Evolutionary conservation across 2,113 vertebrate genomes (phyloP).

Genomic region (Lepus timidus): DNA sequence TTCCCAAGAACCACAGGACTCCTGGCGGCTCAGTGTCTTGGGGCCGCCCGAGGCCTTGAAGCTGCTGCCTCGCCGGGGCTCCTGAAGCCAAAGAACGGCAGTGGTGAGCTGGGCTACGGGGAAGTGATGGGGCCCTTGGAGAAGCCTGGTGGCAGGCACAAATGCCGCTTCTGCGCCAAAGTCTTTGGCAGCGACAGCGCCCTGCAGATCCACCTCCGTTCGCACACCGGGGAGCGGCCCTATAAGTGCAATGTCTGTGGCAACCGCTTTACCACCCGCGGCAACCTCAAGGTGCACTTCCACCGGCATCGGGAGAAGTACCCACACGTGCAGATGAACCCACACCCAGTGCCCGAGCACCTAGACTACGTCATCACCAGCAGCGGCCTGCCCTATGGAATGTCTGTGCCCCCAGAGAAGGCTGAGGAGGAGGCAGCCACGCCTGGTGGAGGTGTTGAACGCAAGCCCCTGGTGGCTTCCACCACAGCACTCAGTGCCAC

Average conservation of each 20-base stretch:
- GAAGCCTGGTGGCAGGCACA: conserved; percentile 90
- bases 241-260: conserved; percentile 96
- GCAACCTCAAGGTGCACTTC: conserved; percentile 97
- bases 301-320: conserved; percentile 95
- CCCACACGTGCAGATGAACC: conserved; percentile 95
- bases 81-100: conserved; percentile 83
- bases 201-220: conserved; percentile 95
- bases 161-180: conserved; percentile 96
- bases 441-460: conserved; percentile 60
- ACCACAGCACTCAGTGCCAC: conserved; percentile 79
- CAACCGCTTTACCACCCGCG: conserved; percentile 95
- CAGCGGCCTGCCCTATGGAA: conserved; percentile 86
- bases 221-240: conserved; percentile 95
- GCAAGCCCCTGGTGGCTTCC: conserved; percentile 84
- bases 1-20: conserved; percentile 79
- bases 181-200: conserved; percentile 96
- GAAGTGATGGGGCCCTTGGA: conserved; percentile 88
- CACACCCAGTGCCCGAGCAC: conserved; percentile 90
- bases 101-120: conserved; percentile 79
- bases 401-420: conserved; percentile 85
- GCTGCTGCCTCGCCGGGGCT: conserved; percentile 81
- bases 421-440: conserved; percentile 76
- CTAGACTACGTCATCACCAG: conserved; percentile 86
- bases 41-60: conserved; percentile 81
- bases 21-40: conserved; percentile 82